Conservation (phyloP, 2,113 vertebrate species). For the Cephalopholis sonnerati region DNA sequence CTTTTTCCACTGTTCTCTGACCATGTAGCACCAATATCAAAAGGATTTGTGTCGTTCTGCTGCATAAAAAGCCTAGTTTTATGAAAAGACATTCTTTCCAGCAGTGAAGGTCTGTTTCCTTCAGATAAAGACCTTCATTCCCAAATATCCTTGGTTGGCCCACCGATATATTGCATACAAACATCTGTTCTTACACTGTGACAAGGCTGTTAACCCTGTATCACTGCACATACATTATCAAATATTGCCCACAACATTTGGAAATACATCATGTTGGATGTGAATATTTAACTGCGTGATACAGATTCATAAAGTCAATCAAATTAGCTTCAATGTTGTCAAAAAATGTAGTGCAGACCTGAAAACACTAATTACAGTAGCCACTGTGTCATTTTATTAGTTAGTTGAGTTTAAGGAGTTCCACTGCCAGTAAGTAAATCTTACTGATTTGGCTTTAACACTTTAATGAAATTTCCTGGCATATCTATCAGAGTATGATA, state of each 20-base stretch:
- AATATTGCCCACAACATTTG: not conserved
- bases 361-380: not conserved
- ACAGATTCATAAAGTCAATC: not conserved
- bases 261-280: not conserved
- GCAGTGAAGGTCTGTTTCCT: not conserved
- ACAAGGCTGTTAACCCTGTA: not conserved
- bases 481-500: constrained; percentile 21
- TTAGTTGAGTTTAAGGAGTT: not conserved
- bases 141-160: not conserved
- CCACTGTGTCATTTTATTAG: not conserved
- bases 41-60: no score
- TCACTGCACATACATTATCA: not conserved
- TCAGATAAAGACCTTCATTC: constrained; percentile 37
- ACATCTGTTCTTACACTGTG: constrained; percentile 1
- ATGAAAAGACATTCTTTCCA: no score
- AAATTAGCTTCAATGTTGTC: not conserved
- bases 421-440: not conserved
- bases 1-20: no score
- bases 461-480: constrained; percentile 35
- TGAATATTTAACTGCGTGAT: not conserved
- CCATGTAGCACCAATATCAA: no score
- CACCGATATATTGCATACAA: not conserved
- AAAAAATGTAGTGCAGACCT: not conserved
- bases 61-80: no score
- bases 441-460: not conserved